Conservation (phyloP, 2,888 invertebrate genomes). For the Synergus itoensis region DNA sequence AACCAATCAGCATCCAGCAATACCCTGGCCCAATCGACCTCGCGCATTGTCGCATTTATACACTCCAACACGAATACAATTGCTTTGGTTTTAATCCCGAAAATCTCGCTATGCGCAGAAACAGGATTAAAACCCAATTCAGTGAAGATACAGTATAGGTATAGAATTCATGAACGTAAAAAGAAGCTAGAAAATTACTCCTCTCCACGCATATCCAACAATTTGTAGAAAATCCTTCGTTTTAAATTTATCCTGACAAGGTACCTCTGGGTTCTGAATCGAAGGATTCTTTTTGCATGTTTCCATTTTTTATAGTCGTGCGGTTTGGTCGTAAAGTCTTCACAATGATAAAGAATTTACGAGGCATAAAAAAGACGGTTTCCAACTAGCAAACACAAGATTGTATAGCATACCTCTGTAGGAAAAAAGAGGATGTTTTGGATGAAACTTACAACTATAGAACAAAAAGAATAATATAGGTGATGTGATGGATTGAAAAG, state of each 20-base stretch:
- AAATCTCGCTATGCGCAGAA: conserved; percentile 45
- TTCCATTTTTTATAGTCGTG: not conserved
- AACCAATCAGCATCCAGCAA: conserved; percentile 61
- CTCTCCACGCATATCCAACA: not conserved
- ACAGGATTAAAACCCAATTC: conserved; percentile 51
- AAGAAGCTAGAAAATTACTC: not conserved
- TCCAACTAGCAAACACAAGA: not conserved
- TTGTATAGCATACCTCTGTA: not conserved
- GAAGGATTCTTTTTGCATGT: not conserved
- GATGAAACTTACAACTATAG: not conserved
- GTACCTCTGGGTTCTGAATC: not conserved
- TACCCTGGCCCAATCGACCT: conserved; percentile 45
- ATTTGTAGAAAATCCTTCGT: conserved; percentile 7
- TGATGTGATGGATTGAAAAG: not conserved
- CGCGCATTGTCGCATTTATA: conserved; percentile 52
- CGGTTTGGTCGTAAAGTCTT: not conserved
- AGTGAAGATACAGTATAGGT: not conserved
- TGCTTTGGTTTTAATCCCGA: conserved; percentile 54
- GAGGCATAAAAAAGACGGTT: not conserved
- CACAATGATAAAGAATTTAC: conserved; percentile 8
- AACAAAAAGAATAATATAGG: not conserved
- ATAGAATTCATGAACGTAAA: not conserved
- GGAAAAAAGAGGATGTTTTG: not conserved
- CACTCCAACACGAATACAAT: conserved; percentile 51
- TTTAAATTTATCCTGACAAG: not conserved